Evolutionary conservation across 2,888 invertebrate genomes (phyloP).

Genomic region (Phaedon cochleariae): DNA sequence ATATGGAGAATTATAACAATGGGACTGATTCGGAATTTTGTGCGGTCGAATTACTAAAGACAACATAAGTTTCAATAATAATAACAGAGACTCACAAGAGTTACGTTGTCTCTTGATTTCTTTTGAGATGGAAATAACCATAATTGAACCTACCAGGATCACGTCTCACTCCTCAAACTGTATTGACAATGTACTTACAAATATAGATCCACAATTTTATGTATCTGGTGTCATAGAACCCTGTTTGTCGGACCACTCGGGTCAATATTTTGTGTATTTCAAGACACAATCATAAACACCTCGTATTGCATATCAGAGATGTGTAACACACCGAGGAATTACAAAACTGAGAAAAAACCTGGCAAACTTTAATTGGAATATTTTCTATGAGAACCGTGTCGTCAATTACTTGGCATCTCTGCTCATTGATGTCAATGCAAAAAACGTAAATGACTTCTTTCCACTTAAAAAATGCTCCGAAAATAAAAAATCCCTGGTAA

Average conservation of each 20-base stretch:
- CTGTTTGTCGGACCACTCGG: too few relatives aligned
- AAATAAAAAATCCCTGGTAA: not conserved
- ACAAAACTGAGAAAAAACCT: not conserved
- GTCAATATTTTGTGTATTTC: too few relatives aligned
- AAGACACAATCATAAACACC: too few relatives aligned
- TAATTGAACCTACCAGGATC: constrained; percentile 7
- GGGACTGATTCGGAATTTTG: constrained; percentile 1
- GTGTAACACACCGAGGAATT: too few relatives aligned
- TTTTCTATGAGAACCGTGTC: not conserved
- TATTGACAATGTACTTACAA: constrained; percentile 11
- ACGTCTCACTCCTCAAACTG: too few relatives aligned
- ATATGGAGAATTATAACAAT: constrained; percentile 7
- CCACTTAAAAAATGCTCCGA: not conserved
- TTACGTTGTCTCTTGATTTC: constrained; percentile 12
- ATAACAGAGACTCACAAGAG: constrained; percentile 10
- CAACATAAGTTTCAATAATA: constrained; percentile 11
- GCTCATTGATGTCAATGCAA: not conserved
- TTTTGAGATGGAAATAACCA: constrained; percentile 9
- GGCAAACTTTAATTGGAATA: not conserved
- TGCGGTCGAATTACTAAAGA: constrained; percentile 1
- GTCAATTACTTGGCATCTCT: not conserved
- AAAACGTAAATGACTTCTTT: not conserved
- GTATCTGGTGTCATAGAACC: not conserved
- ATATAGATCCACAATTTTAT: constrained; percentile 10
- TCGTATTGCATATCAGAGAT: too few relatives aligned